Evolutionary conservation across 2,797 vertebrate genomes (phyloP).

Genomic region (Spinus pinus): DNA sequence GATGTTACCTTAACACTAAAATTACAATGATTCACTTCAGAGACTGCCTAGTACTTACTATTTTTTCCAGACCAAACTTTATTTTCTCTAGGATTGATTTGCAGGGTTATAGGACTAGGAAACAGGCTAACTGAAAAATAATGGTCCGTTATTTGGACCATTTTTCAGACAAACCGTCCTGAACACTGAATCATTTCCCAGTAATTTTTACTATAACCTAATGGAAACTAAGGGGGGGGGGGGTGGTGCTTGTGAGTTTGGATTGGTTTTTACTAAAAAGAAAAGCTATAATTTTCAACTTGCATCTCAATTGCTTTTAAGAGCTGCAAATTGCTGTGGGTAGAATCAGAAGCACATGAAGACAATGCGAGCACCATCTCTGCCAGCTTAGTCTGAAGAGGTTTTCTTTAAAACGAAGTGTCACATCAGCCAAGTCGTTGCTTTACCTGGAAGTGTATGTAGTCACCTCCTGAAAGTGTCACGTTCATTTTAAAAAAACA

Average conservation of each 20-base stretch:
- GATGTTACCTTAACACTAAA: background rate
- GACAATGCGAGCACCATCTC: background rate
- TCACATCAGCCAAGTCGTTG: background rate
- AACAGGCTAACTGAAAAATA: background rate
- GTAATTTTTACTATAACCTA: background rate
- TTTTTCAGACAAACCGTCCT: background rate
- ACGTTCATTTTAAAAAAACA: background rate
- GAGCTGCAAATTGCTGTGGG: background rate
- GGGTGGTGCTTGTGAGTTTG: background rate
- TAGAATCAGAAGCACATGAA: background rate
- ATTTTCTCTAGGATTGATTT: background rate
- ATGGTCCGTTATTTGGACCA: background rate
- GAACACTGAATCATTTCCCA: background rate
- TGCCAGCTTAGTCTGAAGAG: background rate
- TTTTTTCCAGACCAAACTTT: background rate
- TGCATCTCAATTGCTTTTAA: background rate
- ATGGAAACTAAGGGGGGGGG: fast-evolving
- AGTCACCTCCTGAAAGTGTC: background rate
- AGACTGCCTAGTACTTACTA: background rate
- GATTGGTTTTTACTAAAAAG: background rate
- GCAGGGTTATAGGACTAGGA: background rate
- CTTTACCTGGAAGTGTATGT: background rate
- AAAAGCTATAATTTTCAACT: background rate
- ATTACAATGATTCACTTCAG: background rate
- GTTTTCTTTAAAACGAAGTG: background rate